These are phyloP conservation scores for Azemiops feae DNA, from an alignment of 2,113 vertebrate species.

Conservation along the genomic window DNA sequence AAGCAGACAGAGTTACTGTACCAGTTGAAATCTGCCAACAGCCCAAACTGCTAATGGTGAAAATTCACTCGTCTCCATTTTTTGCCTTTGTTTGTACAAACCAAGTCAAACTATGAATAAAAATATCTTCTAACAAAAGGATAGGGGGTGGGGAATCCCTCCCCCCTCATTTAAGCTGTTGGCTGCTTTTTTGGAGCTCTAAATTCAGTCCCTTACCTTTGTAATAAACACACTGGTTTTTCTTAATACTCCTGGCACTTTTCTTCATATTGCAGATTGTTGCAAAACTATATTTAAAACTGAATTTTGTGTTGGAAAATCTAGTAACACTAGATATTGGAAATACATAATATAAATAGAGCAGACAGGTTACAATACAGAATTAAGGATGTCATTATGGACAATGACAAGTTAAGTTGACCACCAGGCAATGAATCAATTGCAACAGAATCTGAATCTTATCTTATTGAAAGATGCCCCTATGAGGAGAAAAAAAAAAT, in stretches of 20 bases:
- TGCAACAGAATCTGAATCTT: not conserved
- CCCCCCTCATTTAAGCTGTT: not conserved
- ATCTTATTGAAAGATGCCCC: not conserved
- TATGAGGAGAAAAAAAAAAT: not conserved
- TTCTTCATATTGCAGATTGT: not conserved
- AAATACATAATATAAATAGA: not conserved
- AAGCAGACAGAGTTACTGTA: not conserved
- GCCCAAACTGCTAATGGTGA: not conserved
- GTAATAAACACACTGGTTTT: not conserved
- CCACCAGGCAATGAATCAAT: not conserved
- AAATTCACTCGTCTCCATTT: not conserved
- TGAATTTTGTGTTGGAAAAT: not conserved
- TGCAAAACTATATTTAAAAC: not conserved
- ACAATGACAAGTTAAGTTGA: not conserved
- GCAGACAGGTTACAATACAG: not conserved
- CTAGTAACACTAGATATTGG: not conserved
- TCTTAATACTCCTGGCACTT: not conserved
- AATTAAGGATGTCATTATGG: slow-evolving; percentile 7
- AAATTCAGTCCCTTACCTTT: not conserved
- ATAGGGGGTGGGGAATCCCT: not conserved
- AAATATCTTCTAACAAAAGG: not conserved
- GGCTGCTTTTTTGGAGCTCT: not conserved
- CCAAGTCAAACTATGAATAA: not conserved
- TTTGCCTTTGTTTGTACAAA: not conserved
- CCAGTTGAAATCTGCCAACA: not conserved